Conservation (phyloP, 1,140 invertebrate species). For the Bombus picipes region DNA sequence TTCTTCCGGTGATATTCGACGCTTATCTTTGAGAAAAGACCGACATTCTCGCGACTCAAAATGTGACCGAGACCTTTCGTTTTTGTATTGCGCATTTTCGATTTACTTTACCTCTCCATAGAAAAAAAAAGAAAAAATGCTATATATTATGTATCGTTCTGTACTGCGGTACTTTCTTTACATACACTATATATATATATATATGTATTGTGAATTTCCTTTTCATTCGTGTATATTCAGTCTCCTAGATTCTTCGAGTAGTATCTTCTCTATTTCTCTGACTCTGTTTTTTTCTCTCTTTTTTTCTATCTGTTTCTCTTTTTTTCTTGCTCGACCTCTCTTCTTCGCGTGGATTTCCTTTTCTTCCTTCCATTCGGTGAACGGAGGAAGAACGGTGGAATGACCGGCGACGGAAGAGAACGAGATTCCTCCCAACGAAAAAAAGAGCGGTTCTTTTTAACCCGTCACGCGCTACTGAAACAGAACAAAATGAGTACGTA, state of each 20-base stretch:
- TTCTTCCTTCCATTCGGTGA: background rate
- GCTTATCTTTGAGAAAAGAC: background rate
- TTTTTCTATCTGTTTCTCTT: constrained; percentile 39
- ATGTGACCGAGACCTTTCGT: background rate
- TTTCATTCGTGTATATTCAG: constrained; percentile 26
- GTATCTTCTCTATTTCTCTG: constrained; percentile 24
- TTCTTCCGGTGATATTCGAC: background rate
- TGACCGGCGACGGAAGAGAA: background rate
- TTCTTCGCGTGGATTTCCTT: background rate
- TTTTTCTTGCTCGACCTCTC: constrained; percentile 22
- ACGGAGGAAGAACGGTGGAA: background rate
- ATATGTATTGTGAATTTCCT: constrained; percentile 12
- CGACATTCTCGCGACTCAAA: constrained; percentile 37
- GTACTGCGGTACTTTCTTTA: constrained; percentile 7
- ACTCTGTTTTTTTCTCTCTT: constrained; percentile 25
- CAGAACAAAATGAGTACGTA: constrained; percentile 29
- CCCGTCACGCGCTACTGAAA: constrained; percentile 31
- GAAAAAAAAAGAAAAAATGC: background rate
- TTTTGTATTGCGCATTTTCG: constrained; percentile 36
- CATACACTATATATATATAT: constrained; percentile 6
- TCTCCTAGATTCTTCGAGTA: constrained; percentile 22
- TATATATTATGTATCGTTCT: background rate
- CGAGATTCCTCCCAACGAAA: constrained; percentile 16
- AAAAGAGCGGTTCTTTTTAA: constrained; percentile 31
- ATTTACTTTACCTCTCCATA: constrained; percentile 13